These are phyloP conservation scores for Babylonia areolata DNA, from an alignment of 1,140 invertebrate genomes.

Conservation along the genomic window DNA sequence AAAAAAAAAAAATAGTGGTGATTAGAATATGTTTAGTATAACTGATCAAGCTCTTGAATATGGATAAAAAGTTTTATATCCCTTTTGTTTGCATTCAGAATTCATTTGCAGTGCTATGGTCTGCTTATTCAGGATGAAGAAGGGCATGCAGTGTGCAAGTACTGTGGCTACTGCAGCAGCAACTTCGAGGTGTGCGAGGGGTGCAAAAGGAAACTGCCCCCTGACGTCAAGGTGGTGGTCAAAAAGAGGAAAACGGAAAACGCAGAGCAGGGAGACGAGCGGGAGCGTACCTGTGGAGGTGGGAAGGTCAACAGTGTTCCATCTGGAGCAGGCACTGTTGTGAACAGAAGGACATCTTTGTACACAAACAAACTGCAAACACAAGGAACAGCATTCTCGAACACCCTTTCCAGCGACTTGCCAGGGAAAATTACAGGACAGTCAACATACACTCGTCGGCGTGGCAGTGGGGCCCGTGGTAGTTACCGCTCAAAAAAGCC, in stretches of 20 bases:
- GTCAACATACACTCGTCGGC: neutral
- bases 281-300: neutral
- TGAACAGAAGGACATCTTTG: neutral
- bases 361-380: slow-evolving; percentile 9
- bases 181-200: slow-evolving; percentile 55
- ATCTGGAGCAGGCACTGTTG: neutral
- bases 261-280: neutral
- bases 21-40: no score
- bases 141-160: slow-evolving; percentile 47
- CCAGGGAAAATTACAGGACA: neutral
- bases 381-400: neutral
- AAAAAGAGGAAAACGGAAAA: slow-evolving; percentile 30
- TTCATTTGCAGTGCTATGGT: neutral
- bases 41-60: no score
- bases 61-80: no score
- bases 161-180: slow-evolving; percentile 58
- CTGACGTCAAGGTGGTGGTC: slow-evolving; percentile 46
- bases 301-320: neutral
- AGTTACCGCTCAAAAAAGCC: slow-evolving; percentile 28
- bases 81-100: neutral
- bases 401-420: neutral
- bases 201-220: slow-evolving; percentile 49
- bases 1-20: no score
- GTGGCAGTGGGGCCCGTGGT: slow-evolving; percentile 35
- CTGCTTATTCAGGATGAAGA: slow-evolving; percentile 42